These are phyloP conservation scores for Neomicropteryx cornuta DNA, from an alignment of 1,140 invertebrate genomes.

Conservation along the genomic window DNA sequence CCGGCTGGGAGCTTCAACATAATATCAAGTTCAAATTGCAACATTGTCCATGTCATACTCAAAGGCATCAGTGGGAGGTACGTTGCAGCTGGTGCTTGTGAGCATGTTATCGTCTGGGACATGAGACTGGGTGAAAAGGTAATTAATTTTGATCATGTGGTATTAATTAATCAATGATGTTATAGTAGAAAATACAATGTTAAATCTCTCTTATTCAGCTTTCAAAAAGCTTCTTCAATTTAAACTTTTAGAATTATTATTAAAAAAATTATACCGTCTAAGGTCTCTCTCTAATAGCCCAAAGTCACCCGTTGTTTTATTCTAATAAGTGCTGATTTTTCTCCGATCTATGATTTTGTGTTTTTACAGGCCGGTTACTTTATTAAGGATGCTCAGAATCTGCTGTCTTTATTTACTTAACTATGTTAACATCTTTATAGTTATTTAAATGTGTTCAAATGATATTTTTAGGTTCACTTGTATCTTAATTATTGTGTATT, in stretches of 20 bases:
- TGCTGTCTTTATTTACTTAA: too few relatives aligned
- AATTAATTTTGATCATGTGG: slow-evolving; percentile 14
- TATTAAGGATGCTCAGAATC: too few relatives aligned
- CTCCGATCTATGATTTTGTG: too few relatives aligned
- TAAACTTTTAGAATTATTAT: background rate
- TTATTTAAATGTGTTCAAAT: background rate
- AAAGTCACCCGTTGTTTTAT: too few relatives aligned
- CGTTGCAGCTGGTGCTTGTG: slow-evolving; percentile 80
- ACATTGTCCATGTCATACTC: slow-evolving; percentile 64
- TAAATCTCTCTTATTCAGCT: too few relatives aligned
- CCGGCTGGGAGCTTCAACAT: slow-evolving; percentile 77
- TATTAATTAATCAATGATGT: slow-evolving; percentile 5
- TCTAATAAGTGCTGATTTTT: too few relatives aligned
- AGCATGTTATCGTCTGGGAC: slow-evolving; percentile 93
- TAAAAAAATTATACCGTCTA: too few relatives aligned
- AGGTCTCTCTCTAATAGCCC: background rate
- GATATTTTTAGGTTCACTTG: background rate
- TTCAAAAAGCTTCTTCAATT: background rate
- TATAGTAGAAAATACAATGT: too few relatives aligned
- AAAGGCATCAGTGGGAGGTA: slow-evolving; percentile 68
- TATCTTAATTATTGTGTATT: slow-evolving; percentile 5
- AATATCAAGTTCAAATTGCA: slow-evolving; percentile 67
- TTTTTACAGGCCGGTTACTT: too few relatives aligned
- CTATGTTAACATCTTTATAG: slow-evolving; percentile 7
- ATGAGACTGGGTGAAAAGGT: slow-evolving; percentile 82